phyloP scores from a whole-genome alignment of 2,888 invertebrate species.

The Hydraecia micacea region DNA sequence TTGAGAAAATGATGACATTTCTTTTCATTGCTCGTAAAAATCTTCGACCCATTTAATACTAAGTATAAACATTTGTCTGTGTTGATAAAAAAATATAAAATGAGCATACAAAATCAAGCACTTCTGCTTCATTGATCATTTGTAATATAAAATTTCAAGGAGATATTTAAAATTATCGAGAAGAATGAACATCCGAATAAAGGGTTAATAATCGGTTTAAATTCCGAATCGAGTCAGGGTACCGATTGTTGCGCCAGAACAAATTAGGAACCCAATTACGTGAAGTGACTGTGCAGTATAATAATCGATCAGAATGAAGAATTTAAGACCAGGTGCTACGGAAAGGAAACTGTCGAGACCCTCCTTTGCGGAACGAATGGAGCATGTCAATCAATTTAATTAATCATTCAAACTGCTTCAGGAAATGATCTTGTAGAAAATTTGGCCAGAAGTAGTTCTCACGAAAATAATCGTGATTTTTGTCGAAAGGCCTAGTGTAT shows the following conservation, averaged over 20 bases:
- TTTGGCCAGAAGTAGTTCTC: conserved; percentile 50
- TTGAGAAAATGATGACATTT: conserved; percentile 76
- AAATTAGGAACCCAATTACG: conserved; percentile 86
- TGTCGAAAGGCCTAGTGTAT: background rate
- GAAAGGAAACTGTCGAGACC: conserved; percentile 79
- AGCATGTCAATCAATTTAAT: conserved; percentile 87
- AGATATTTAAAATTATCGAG: conserved; percentile 63
- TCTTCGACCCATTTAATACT: conserved; percentile 62
- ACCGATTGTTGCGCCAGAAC: conserved; percentile 76
- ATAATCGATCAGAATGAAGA: conserved; percentile 83
- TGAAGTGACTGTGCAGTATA: conserved; percentile 86
- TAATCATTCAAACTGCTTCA: conserved; percentile 83
- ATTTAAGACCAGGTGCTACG: conserved; percentile 83
- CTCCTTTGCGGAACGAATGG: conserved; percentile 84
- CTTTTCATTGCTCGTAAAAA: conserved; percentile 73
- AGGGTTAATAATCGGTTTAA: conserved; percentile 77
- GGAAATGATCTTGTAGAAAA: conserved; percentile 72
- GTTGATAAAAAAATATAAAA: conserved; percentile 55
- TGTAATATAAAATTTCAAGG: conserved; percentile 48
- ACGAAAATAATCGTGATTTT: conserved; percentile 37
- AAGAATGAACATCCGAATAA: conserved; percentile 70
- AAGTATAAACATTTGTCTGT: conserved; percentile 55
- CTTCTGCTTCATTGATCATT: conserved; percentile 64
- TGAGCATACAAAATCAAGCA: conserved; percentile 66
- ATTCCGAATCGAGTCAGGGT: conserved; percentile 71